Evolutionary conservation across 2,113 vertebrate genomes (phyloP).

Genomic region (Anguilla rostrata): DNA sequence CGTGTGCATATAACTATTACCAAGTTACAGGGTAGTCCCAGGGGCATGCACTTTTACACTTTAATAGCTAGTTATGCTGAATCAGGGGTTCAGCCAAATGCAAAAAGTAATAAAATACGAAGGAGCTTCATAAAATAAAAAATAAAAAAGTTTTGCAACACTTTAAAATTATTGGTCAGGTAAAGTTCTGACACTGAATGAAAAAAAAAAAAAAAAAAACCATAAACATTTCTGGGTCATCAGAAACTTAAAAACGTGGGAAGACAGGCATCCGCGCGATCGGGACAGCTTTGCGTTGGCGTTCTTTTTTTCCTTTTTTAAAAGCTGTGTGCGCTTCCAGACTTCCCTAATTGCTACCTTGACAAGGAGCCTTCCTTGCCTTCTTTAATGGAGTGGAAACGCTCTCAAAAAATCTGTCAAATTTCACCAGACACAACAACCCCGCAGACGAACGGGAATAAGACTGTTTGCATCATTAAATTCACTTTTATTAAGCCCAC

Average conservation of each 20-base stretch:
- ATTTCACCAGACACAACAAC: neutral
- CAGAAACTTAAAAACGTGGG: neutral
- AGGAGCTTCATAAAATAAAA: neutral
- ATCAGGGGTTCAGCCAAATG: neutral
- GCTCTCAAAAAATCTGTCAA: neutral
- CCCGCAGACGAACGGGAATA: neutral
- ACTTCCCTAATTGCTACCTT: neutral
- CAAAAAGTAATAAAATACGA: neutral
- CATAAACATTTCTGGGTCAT: neutral
- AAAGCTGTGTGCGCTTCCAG: neutral
- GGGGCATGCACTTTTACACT: no score
- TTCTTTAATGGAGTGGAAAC: neutral
- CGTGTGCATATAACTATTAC: no score
- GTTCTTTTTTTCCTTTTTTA: neutral
- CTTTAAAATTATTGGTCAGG: neutral
- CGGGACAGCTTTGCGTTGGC: neutral
- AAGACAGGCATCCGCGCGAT: neutral
- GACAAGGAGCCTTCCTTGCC: neutral
- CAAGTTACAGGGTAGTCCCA: no score
- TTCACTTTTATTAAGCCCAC: constrained; percentile 11
- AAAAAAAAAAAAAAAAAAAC: neutral
- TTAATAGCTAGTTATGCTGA: neutral
- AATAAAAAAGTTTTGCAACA: neutral
- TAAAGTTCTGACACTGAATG: neutral
- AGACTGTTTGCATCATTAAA: neutral